Base-by-base conservation (phyloP, 2,888 invertebrate species). In the Caenorhabditis uteleia region DNA sequence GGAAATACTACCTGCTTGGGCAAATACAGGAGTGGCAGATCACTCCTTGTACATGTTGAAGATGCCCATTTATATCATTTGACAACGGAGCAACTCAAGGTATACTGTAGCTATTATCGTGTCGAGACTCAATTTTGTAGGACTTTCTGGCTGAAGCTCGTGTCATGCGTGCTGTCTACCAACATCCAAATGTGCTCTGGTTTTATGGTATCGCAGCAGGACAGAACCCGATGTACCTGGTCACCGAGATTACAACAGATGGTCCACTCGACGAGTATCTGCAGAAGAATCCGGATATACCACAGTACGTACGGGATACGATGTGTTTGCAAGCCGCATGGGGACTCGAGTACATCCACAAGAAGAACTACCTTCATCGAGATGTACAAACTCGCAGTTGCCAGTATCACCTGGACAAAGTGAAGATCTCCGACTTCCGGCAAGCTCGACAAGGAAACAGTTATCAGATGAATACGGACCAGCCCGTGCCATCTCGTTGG, bases 61-160 rank as follows among this genome's bases (percentile, higher is more conserved):
- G n/a, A n/a, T n/a, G n/a, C n/a, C n/a, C n/a, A n/a, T n/a, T n/a
- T n/a, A n/a, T n/a, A n/a, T 21, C 50, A 59, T 7, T 20, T 70
- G 20, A 76, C 70, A 2, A 75, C 74, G 55, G 75, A 75, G 14
- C 75, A 75, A 49, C 71, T 75, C 56, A 68, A 69, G 34, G 74
- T n/a, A n/a, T n/a, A n/a, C n/a, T n/a, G n/a, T n/a, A n/a, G n/a
- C n/a, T n/a, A n/a, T n/a, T n/a, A n/a, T n/a, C n/a, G n/a, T n/a
- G n/a, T n/a, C n/a, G n/a, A n/a, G n/a, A n/a, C n/a, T n/a, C n/a
- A n/a, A n/a, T n/a, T n/a, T n/a, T n/a, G n/a, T n/a, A n/a, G n/a
- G n/a, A 76, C 47, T 67, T 76, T 34, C 73, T 69, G 65, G 38
- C 48, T 6, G 76, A 76, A 49, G 74, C 76, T 14, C 66, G 76